Base-by-base conservation (phyloP, 2,888 invertebrate species). In the Tromatobia lineatoria region DNA sequence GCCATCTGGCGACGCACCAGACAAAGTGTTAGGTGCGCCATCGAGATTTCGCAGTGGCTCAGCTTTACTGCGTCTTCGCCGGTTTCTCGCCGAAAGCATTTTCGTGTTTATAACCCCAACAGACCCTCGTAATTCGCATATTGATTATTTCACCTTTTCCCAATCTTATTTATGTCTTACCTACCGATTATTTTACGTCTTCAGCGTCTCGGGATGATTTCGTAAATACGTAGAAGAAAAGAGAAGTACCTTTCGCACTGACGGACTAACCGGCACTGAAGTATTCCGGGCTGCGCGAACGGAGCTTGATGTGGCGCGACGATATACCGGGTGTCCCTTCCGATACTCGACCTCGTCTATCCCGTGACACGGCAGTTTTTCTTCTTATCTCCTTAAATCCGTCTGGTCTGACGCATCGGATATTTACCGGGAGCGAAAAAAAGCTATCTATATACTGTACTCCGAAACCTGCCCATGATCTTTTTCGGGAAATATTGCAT, bases 261-360 rank as follows among this genome's bases (percentile, higher is more conserved):
- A 71, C 64, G 42, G 74, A 75, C 85, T 66, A 57, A 57, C 67
- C 67, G 79, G 67, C 38, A 85, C 85, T 82, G 85, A 85, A 73
- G 66, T 7, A 34, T 11, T 13, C n/a, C 11, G 20, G 25, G 50
- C 57, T 25, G 3, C 45, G 38, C 38, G 76, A n/a, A 29, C 3
- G 0, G 20, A 70, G 18, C 45, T 18, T 38, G 18, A 2, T 42
- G 34, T 18, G 38, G 8, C 38, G 38, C 59, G 50, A 52, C 77
- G 47, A 42, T 80, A 59, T 77, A 80, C 67, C 66, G 76, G 76
- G 67, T 80, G 76, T 67, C 38, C 54, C 38, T 25, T 70, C 66
- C 8, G 13, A 67, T 18, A 38, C 15, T 18, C 20, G 25, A 29
- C 25, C 29, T n/a, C 25, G 34, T 29, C 45, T 1, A n/a, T 2